Base-by-base conservation (phyloP, 2,113 vertebrate genomes). In the Dromaius novaehollandiae region DNA sequence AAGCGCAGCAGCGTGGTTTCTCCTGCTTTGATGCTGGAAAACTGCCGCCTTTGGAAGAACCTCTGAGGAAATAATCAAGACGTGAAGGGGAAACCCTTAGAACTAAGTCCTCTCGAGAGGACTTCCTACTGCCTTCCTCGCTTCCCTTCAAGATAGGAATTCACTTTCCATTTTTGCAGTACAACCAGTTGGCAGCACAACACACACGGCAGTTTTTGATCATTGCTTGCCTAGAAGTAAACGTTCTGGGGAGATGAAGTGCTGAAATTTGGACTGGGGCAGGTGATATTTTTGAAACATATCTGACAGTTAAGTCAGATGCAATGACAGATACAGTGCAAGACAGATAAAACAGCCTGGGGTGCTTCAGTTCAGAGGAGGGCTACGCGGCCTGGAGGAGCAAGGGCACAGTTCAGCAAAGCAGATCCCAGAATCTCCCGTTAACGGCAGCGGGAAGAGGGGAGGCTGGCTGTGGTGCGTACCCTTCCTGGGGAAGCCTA, bases 341-440 rank as follows among this genome's bases (percentile, higher is more conserved):
- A 28, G n/a, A 51, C 8, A 50, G 34, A 55, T 2, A 0, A 0
- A 11, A 16, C 50, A 8, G 51, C 4, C 40, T 69, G 63, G 24
- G 1, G 7, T 11, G 0, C 66, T 89, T 88, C 42, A 28, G 17
- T 53, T 73, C n/a, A 26, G 51, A 42, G 64, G 24, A 77, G 30
- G 13, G 28, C 19, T 8, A 1, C 55, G 69, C 5, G 2, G 34
- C 56, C 4, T 4, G 26, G 48, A 50, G 0, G 6, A 73, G 60
- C 5, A 0, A 70, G 42, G 1, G 0, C 24, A 38, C 40, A 3
- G 15, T 34, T 20, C 0, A 0, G 16, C 1, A 0, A 24, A 32
- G 50, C 64, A 1, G 0, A 25, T 26, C 2, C 1, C 36, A 12
- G 14, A 28, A 12, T 25, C 34, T 46, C 55, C 3, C 26, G 50